Conservation (phyloP, 2,113 vertebrate genomes). For the Riparia riparia region DNA sequence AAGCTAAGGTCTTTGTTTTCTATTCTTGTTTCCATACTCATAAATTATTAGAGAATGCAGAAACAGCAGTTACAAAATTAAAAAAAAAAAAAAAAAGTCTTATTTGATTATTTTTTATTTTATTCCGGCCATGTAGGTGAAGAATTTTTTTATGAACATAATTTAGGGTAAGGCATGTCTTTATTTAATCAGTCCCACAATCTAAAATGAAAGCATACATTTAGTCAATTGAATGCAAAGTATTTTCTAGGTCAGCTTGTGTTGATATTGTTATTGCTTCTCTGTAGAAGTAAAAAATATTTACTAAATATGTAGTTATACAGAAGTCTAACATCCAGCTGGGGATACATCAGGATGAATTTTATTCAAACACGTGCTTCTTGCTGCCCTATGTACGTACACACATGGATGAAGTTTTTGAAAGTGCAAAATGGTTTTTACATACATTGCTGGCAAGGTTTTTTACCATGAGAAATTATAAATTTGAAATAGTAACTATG, state of each 20-base stretch:
- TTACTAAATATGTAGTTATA: not conserved
- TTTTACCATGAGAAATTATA: not conserved
- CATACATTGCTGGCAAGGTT: not conserved
- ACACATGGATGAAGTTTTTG: not conserved
- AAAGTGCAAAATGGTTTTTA: not conserved
- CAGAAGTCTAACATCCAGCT: not conserved
- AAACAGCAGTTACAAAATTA: not conserved
- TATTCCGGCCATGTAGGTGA: not conserved
- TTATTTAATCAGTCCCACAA: not conserved
- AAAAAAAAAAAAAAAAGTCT: not conserved
- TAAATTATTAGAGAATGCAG: not conserved
- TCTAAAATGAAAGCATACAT: not conserved
- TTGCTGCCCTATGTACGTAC: rapidly evolving
- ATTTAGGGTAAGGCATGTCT: not conserved
- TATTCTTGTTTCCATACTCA: not conserved
- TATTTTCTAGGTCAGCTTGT: not conserved
- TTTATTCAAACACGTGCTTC: not conserved
- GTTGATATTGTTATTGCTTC: not conserved
- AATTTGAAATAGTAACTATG: not conserved
- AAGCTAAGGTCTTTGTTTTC: not conserved
- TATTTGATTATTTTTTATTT: not conserved
- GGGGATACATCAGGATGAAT: not conserved
- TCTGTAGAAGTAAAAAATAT: not conserved
- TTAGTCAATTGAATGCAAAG: not conserved
- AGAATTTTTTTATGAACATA: not conserved